Percentiles rank a stretch among this genome's conserved stretches.
These are phyloP conservation scores for Ceyx margarethae DNA, from an alignment of 2,113 vertebrate species.

Conservation along the genomic window DNA sequence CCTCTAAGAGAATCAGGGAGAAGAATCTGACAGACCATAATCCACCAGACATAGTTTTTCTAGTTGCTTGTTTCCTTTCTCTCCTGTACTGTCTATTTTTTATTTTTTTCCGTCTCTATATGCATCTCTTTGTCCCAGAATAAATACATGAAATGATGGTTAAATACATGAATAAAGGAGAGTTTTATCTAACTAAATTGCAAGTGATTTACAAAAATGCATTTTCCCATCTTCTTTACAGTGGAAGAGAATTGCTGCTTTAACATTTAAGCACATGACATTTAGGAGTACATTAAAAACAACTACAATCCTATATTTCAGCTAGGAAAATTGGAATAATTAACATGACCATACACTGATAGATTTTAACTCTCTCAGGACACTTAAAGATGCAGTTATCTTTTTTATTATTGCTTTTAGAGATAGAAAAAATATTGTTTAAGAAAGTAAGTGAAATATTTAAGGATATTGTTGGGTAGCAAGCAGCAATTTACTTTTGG, in stretches of 20 bases:
- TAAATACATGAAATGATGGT: slow-evolving; percentile 1
- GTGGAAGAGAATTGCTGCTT: slow-evolving; percentile 12
- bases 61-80: background rate
- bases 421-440: background rate
- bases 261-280: background rate
- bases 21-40: background rate
- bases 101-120: background rate
- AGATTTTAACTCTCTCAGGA: background rate
- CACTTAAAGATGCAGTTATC: background rate
- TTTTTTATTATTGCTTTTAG: background rate
- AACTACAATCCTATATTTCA: background rate
- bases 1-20: background rate
- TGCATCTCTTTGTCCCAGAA: background rate
- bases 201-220: slow-evolving; percentile 19
- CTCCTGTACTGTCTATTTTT: background rate
- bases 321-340: background rate
- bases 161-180: slow-evolving; percentile 2
- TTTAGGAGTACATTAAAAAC: slow-evolving; percentile 30
- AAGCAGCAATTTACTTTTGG: background rate
- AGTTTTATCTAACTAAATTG: slow-evolving; percentile 18
- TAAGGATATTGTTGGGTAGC: background rate
- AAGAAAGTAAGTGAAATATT: background rate
- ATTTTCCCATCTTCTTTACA: background rate
- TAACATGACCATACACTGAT: background rate
- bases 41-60: background rate